Evolutionary conservation across 2,113 vertebrate genomes (phyloP), one percentile per base, ranked within the genome.

Genomic region (Prolemur simus): DNA sequence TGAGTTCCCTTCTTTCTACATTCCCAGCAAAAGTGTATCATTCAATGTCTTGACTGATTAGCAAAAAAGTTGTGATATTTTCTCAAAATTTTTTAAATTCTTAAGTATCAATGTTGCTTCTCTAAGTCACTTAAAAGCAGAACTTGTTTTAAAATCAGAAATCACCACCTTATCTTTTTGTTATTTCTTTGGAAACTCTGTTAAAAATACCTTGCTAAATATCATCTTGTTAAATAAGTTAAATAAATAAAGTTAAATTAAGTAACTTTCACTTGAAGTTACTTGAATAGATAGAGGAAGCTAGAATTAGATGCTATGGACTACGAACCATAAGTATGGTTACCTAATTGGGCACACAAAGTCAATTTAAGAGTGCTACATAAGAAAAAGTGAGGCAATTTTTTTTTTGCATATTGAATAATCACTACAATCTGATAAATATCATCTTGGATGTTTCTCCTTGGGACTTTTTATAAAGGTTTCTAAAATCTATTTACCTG

Each of bases 131-230:
- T 92, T 92, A 68, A 80, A 96, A 92, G 25, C 78, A 68, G 25
- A 91, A 39, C 82, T 73, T 88, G 17, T 83, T 87, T 93, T 80
- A 54, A 94, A 87, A 93, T 78, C 8, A 73, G 25, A 15, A 89
- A 63, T 47, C 29, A 77, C 0, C 17, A 32, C 7, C 4, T 56
- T 42, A 66, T 68, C 8, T 6, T 71, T 63, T 25, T 34, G 9
- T n/a, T 82, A 8, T 84, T 76, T 69, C 21, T 80, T 80, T 86
- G 52, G 56, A 87, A 87, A 73, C 5, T 0, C 20, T 83, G 7
- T 76, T 23, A 82, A 92, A 84, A 63, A 81, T 63, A 47, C 71
- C 56, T 82, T 89, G 12, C 3, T 78, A 82, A 69, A 42, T 73
- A 21, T 78, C 8, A 78, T n/a, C 5, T 42, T 64, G 13, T 52